These are phyloP conservation scores for Sebastes diploproa DNA, from an alignment of 2,797 vertebrate species.

Conservation along the genomic window DNA sequence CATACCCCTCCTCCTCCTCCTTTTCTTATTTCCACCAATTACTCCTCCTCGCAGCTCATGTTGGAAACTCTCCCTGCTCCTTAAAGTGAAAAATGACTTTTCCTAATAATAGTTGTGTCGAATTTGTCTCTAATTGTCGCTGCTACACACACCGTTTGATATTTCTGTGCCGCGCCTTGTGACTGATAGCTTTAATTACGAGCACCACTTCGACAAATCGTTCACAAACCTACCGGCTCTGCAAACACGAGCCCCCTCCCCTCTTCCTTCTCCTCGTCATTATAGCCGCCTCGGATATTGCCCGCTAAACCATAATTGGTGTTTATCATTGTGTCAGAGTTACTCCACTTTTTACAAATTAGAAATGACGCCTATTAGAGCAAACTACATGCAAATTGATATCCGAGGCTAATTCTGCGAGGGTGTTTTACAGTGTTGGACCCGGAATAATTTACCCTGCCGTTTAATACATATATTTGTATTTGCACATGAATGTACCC, in stretches of 20 bases:
- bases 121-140: conserved; percentile 74
- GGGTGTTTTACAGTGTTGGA: conserved; percentile 70
- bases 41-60: conserved; percentile 33
- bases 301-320: conserved; percentile 76
- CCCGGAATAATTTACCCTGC: conserved; percentile 71
- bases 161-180: conserved; percentile 63
- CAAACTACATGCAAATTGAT: conserved; percentile 80
- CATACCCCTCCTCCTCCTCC: background rate
- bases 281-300: conserved; percentile 73
- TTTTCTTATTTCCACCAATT: conserved; percentile 41
- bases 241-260: conserved; percentile 37
- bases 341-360: conserved; percentile 80
- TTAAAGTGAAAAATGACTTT: conserved; percentile 75
- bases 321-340: conserved; percentile 81
- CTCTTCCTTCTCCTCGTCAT: conserved; percentile 53
- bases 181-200: conserved; percentile 81
- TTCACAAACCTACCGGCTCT: conserved; percentile 66
- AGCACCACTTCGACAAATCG: conserved; percentile 75
- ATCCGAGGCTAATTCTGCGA: conserved; percentile 75
- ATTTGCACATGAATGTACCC: conserved; percentile 82
- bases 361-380: conserved; percentile 77
- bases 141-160: conserved; percentile 65
- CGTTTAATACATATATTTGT: conserved; percentile 77
- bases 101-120: conserved; percentile 72
- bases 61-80: conserved; percentile 52